Percentiles rank a stretch among this genome's conserved stretches.
Conservation (phyloP, 64 coral and sea anemone genomes). For the Acropora tenuis region DNA sequence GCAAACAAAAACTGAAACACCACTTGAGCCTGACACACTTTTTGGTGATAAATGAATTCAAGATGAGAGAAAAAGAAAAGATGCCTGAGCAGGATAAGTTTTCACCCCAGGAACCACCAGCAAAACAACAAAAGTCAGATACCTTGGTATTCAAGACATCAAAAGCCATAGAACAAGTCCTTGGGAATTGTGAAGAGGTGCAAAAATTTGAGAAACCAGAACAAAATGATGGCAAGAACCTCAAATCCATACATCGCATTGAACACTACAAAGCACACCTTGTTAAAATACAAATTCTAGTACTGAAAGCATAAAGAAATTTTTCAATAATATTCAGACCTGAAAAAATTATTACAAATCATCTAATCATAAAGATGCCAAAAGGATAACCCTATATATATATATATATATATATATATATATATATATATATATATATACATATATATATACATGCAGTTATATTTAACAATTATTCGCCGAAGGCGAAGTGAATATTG, state of each 20-base stretch:
- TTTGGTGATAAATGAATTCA: not conserved
- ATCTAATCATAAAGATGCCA: not conserved
- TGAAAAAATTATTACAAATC: not conserved
- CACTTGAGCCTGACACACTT: not conserved
- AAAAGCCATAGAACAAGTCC: constrained; percentile 33
- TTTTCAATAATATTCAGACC: not conserved
- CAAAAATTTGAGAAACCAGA: constrained; percentile 36
- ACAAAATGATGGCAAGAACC: constrained; percentile 6
- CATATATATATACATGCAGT: too few species aligned
- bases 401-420: too few species aligned
- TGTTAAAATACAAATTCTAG: constrained; percentile 30
- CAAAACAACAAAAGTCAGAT: not conserved
- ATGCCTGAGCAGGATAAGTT: not conserved
- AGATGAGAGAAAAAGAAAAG: not conserved
- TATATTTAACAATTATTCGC: too few species aligned
- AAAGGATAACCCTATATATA: constrained; percentile 17
- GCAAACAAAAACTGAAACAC: not conserved
- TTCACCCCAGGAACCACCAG: not conserved
- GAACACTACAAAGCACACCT: constrained; percentile 44
- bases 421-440: too few species aligned
- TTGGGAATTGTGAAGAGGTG: constrained; percentile 25
- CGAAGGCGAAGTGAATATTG: too few species aligned
- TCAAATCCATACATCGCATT: constrained; percentile 33
- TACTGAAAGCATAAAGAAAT: constrained; percentile 6
- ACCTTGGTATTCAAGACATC: constrained; percentile 23